Evolutionary conservation across 2,888 invertebrate species (phyloP).

Genomic region (Thumatha senex): DNA sequence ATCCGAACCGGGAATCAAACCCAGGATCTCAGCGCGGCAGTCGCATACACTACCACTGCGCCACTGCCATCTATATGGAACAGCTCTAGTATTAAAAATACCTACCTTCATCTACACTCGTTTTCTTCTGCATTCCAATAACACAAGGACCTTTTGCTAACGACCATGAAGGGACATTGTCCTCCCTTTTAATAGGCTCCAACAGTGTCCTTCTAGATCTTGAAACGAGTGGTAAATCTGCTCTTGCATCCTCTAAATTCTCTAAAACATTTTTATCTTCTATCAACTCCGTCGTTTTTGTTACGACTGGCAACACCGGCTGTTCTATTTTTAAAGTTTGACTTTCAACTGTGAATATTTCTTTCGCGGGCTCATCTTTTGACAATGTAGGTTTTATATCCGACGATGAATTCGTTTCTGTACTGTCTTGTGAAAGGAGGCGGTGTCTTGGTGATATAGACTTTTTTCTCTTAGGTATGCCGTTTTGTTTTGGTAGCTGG

Average conservation of each 20-base stretch:
- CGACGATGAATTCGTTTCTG: conserved; percentile 70
- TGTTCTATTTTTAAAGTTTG: conserved; percentile 64
- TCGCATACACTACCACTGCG: too few species aligned
- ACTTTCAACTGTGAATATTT: conserved; percentile 67
- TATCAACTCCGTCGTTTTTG: conserved; percentile 36
- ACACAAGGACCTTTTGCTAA: conserved; percentile 73
- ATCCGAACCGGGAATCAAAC: too few species aligned
- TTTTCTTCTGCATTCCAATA: conserved; percentile 65
- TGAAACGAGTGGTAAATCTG: conserved; percentile 61
- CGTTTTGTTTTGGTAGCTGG: conserved; percentile 58
- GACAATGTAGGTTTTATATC: conserved; percentile 66
- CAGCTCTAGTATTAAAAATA: not conserved
- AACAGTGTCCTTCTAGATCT: conserved; percentile 68
- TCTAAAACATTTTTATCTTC: conserved; percentile 20
- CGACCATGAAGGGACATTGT: conserved; percentile 69
- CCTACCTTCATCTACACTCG: conserved; percentile 36
- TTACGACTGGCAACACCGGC: conserved; percentile 46
- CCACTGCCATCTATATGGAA: too few species aligned
- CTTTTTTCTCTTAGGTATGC: conserved; percentile 51
- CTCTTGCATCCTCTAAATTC: conserved; percentile 30
- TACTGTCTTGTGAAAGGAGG: conserved; percentile 62
- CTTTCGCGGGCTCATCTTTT: conserved; percentile 38
- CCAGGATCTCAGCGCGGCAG: too few species aligned
- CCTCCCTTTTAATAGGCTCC: conserved; percentile 71
- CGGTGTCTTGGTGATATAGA: conserved; percentile 52